These are phyloP conservation scores for Irena cyanogastra DNA, from an alignment of 2,113 vertebrate species.

Conservation along the genomic window DNA sequence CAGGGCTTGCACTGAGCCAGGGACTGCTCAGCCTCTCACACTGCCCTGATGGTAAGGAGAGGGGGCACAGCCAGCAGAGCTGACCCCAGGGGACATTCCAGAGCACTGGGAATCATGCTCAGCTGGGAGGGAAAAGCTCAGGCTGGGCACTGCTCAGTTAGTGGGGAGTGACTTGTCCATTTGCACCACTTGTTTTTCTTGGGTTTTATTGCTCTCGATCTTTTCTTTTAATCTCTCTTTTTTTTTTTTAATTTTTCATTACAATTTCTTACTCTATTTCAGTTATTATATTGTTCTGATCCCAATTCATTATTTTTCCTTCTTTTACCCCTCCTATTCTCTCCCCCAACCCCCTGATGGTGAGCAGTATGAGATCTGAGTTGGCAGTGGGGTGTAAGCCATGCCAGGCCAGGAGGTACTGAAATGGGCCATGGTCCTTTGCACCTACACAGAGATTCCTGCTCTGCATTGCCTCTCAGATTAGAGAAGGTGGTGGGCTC, in stretches of 20 bases:
- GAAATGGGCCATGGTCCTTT: neutral
- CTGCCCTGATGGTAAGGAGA: neutral
- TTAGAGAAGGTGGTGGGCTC: neutral
- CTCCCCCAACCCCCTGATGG: neutral
- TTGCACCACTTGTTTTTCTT: neutral
- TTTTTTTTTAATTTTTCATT: too few relatives aligned
- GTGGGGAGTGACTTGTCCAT: neutral
- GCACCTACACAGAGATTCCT: neutral
- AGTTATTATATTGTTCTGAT: neutral
- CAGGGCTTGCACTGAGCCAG: neutral
- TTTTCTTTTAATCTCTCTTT: accelerated
- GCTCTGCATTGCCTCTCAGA: neutral
- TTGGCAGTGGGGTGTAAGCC: neutral
- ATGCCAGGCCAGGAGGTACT: neutral
- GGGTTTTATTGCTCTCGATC: neutral
- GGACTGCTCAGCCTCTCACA: too few relatives aligned
- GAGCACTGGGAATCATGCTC: neutral
- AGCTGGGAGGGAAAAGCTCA: neutral
- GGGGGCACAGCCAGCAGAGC: neutral
- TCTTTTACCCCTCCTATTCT: neutral
- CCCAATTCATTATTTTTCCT: accelerated
- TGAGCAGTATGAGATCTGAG: neutral
- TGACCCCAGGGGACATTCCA: neutral
- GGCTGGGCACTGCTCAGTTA: neutral
- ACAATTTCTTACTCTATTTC: neutral